A percentile compares a stretch with the other conserved stretches of the same genome.
phyloP scores from a whole-genome alignment of 2,797 vertebrate genomes.

The Cyprinodon diabolis region DNA sequence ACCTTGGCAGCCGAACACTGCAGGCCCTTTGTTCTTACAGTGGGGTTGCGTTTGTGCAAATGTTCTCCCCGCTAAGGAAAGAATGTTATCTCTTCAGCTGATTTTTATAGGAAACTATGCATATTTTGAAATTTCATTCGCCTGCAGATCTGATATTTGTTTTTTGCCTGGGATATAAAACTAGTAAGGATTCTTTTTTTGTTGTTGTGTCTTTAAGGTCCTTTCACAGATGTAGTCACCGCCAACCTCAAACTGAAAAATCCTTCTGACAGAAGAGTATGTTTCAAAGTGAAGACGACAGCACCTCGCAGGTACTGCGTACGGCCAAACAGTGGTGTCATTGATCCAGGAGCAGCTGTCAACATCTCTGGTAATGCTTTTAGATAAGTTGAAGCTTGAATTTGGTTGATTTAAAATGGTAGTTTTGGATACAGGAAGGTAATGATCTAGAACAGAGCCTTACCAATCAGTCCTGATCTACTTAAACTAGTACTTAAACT shows the following conservation, averaged over 20 bases:
- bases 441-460: neutral
- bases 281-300: constrained; percentile 99
- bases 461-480: too few relatives aligned
- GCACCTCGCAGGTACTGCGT: constrained; percentile 97
- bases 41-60: constrained; percentile 3
- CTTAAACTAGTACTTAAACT: neutral
- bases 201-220: constrained; percentile 76
- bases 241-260: constrained; percentile 97
- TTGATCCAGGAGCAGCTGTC: constrained; percentile 89
- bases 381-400: too few relatives aligned
- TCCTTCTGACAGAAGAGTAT: constrained; percentile 95
- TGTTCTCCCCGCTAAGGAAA: neutral
- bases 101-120: neutral
- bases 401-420: neutral
- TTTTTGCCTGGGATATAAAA: neutral
- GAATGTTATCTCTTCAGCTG: neutral
- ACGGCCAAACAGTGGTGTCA: constrained; percentile 96
- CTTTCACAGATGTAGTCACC: constrained; percentile 99
- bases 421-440: neutral
- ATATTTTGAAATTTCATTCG: neutral
- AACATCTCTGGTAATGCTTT: constrained; percentile 87
- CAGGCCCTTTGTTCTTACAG: neutral
- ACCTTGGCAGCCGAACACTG: constrained; percentile 1
- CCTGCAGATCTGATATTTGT: neutral
- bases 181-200: neutral